Base-by-base conservation (phyloP, 2,888 invertebrate species). In the Drosophila algonquin region DNA sequence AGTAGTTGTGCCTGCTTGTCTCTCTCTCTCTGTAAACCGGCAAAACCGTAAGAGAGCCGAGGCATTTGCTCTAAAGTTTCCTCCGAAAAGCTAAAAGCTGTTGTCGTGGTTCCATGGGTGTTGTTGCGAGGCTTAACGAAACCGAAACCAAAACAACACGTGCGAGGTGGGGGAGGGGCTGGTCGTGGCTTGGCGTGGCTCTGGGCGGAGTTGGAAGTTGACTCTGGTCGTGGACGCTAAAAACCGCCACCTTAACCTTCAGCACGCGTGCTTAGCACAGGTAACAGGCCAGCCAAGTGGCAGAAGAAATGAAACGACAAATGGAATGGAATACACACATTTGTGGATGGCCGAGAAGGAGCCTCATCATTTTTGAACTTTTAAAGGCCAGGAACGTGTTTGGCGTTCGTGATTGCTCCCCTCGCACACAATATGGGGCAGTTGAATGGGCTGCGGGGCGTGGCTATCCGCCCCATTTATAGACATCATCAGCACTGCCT, bases 311-410 rank as follows among this genome's bases (percentile, higher is more conserved):
- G 58, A 73, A 72, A 73, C 7, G 40, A 40, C 55, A 32, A 63
- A 65, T 48, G 61, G 64, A 72, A 58, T 59, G 61, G 47, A 69
- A 72, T 69, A 68, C 67, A 68, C 63, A 61, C 4, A 12, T 69
- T 48, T 45, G 74, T 21, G 21, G 21, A 59, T 62, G 54, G 62
- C 40, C 61, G 60, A 47, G 27, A 53, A 44, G 70, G 47, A 69
- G 54, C 27, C 24, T 53, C 46, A 70, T 72, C 46, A 35, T 56
- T 56, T 60, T 46, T 27, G 32, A 63, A 27, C 57, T 60, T 60
- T 63, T 51, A 71, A 1, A 51, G 60, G 51, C 46, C 70, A 53
- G 46, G 75, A 84, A 84, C 87, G 77, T 81, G 81, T 83, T 87
- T 73, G 50, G 58, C 51, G 52, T 73, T 65, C 55, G 51, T 59